Percentiles rank a stretch among this genome's conserved stretches.
Conservation (phyloP, 2,888 invertebrate species). For the Parapristionchus giblindavisi region DNA sequence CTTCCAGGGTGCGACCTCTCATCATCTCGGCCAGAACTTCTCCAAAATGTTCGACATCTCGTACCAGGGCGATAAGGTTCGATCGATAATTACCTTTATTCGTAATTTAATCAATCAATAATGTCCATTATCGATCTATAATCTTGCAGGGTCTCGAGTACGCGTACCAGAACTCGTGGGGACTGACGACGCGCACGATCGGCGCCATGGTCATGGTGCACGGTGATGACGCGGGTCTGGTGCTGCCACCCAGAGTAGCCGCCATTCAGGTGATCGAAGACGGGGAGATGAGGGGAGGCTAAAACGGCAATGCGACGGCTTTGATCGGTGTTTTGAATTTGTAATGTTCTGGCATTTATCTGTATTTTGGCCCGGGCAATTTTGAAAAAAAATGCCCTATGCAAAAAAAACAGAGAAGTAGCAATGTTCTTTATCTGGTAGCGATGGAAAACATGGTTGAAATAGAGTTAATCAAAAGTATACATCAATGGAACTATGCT, state of each 20-base stretch:
- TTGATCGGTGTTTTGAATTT: neutral
- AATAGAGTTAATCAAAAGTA: no score
- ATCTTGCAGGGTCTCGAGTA: conserved; percentile 64
- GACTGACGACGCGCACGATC: conserved; percentile 92
- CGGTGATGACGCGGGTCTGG: conserved; percentile 93
- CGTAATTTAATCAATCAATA: neutral
- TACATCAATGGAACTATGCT: no score
- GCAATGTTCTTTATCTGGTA: no score
- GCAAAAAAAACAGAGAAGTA: no score
- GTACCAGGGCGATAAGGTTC: conserved; percentile 86
- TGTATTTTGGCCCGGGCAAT: no score
- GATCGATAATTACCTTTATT: neutral
- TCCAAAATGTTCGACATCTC: conserved; percentile 98
- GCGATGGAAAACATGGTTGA: no score
- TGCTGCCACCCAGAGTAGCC: conserved; percentile 91
- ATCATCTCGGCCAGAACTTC: conserved; percentile 97
- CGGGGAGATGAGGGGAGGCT: neutral
- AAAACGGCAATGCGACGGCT: neutral
- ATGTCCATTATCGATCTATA: neutral
- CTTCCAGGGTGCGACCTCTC: conserved; percentile 89
- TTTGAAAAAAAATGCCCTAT: no score
- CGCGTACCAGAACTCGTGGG: conserved; percentile 98
- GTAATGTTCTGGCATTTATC: no score
- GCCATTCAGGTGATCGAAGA: conserved; percentile 77
- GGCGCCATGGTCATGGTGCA: conserved; percentile 83